A percentile compares a stretch with the other conserved stretches of the same genome.
Evolutionary conservation across 2,797 vertebrate species (phyloP).

Genomic region (Pachyuromys duprasi): DNA sequence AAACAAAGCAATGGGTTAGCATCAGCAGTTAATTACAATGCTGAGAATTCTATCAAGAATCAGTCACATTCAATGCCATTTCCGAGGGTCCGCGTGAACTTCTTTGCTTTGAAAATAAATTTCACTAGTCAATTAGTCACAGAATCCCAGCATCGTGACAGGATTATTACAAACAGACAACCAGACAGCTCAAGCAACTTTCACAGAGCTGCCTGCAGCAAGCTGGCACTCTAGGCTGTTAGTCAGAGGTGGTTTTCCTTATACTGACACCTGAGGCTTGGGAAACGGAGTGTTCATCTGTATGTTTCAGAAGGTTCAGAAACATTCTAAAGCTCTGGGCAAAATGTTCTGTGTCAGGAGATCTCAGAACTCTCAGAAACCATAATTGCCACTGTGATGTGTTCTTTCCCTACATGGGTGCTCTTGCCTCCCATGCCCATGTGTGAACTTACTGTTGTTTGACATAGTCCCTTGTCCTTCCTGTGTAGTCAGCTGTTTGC

Average conservation of each 20-base stretch:
- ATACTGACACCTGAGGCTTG: background rate
- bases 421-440: background rate
- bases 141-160: background rate
- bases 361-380: background rate
- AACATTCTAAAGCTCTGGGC: background rate
- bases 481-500: background rate
- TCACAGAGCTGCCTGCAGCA: background rate
- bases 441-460: background rate
- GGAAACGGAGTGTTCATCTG: background rate
- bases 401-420: background rate
- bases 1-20: background rate
- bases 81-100: background rate
- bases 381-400: background rate
- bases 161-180: background rate
- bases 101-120: background rate
- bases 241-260: background rate
- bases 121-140: background rate
- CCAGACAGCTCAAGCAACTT: background rate
- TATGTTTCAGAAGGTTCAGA: background rate
- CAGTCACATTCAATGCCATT: background rate
- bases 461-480: background rate
- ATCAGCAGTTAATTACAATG: background rate
- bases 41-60: background rate
- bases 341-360: background rate
- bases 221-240: background rate